Base-by-base conservation (phyloP, 2,888 invertebrate genomes). In the Agrotis exclamationis region DNA sequence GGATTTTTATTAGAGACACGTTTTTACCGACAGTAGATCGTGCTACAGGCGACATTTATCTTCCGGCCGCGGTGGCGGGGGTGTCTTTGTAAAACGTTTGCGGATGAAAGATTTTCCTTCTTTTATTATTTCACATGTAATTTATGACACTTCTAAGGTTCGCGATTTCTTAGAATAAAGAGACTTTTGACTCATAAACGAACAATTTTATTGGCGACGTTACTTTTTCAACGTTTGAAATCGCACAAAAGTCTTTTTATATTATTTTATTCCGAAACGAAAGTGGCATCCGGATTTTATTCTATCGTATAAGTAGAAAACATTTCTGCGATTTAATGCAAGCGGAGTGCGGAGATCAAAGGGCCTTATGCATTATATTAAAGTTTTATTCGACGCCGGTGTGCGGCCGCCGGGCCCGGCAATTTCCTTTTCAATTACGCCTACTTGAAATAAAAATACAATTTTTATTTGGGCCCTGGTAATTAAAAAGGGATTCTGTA, bases 401-500 rank as follows among this genome's bases (percentile, higher is more conserved):
- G 88, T 88, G 91, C 89, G 89, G 88, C 92, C 91, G 90, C 90
- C 90, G 90, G 90, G 90, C 89, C 90, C 92, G 89, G 93, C 94
- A 95, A 96, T 95, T 95, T 95, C 96, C 95, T 95, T 95, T 96
- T 95, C 95, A 95, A 96, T 96, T 96, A 95, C 95, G 94, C 91
- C 95, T 94, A 94, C 96, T 96, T 95, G 95, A 93, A 94, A 95
- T 94, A 95, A 95, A 94, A 96, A 96, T 93, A 95, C 95, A 95
- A 94, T 95, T 96, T 95, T 96, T 95, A 94, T 95, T 95, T 93
- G 92, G 93, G 91, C 92, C 93, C 91, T 93, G 93, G 96, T 95
- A 96, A 96, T 96, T 96, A 96, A 96, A 96, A 96, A 94, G 95
- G 96, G 96, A 95, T 96, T 95, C 93, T 93, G 94, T 95, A 95